phyloP scores from a whole-genome alignment of 92 coral and sea anemone genomes.

The Zoanthus gigantus region DNA sequence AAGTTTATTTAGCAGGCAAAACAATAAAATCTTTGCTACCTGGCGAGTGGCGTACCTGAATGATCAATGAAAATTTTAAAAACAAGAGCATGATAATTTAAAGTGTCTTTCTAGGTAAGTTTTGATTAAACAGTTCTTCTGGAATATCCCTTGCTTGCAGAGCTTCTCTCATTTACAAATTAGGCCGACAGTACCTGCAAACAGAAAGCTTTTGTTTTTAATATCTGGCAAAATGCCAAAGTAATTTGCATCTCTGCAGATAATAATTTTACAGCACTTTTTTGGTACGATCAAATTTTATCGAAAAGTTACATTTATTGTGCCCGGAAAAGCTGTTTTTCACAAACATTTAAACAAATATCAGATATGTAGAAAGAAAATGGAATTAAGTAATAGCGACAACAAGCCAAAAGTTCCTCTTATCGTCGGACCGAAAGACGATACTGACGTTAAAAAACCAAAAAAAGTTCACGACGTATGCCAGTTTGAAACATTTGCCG shows the following conservation, averaged over 20 bases:
- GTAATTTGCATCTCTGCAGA: neutral
- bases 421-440: conserved; percentile 37
- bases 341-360: neutral
- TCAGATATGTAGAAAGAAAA: conserved; percentile 4
- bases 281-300: neutral
- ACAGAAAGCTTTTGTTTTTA: neutral
- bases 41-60: too few species aligned
- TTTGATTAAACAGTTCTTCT: too few species aligned
- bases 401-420: conserved; percentile 30
- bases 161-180: neutral
- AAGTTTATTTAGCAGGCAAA: too few species aligned
- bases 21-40: too few species aligned
- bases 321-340: neutral
- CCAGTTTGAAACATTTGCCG: conserved; percentile 67
- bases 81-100: too few species aligned
- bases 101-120: too few species aligned
- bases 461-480: neutral
- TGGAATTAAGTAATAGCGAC: neutral
- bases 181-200: neutral
- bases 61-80: too few species aligned
- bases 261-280: neutral
- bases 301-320: neutral
- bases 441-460: neutral
- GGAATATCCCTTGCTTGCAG: too few species aligned
- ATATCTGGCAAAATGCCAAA: conserved; percentile 27